These are phyloP conservation scores for Lagopus leucura DNA, from an alignment of 2,113 vertebrate species.

Conservation along the genomic window DNA sequence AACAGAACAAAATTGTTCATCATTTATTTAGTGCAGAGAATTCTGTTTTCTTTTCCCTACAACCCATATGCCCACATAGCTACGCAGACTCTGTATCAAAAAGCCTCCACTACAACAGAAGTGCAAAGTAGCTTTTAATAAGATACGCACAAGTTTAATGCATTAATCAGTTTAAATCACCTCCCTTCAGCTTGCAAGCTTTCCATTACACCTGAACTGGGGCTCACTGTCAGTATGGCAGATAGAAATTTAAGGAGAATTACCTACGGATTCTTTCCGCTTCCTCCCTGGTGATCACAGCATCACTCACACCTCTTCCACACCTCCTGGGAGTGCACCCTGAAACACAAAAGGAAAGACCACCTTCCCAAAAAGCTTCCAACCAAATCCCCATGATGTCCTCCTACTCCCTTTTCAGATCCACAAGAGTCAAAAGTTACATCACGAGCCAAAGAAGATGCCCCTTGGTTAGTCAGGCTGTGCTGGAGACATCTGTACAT, in stretches of 20 bases:
- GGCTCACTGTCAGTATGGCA: not conserved
- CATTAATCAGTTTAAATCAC: not conserved
- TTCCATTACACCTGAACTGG: not conserved
- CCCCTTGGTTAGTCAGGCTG: not conserved
- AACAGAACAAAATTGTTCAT: not conserved
- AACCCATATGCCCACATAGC: not conserved
- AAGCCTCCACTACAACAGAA: not conserved
- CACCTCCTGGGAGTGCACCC: constrained; percentile 94
- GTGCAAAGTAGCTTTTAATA: not conserved
- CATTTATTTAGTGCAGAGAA: not conserved
- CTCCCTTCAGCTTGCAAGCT: not conserved
- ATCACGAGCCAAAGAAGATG: too few species aligned
- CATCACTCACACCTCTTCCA: constrained; percentile 87
- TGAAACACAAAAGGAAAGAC: constrained; percentile 44
- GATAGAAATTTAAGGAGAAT: not conserved
- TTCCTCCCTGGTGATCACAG: constrained; percentile 86
- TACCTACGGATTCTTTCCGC: constrained; percentile 82
- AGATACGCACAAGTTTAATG: not conserved
- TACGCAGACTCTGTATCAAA: not conserved
- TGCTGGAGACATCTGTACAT: not conserved
- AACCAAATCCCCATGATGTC: not conserved
- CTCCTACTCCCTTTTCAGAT: not conserved
- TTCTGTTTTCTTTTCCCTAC: not conserved
- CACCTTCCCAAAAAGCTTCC: not conserved
- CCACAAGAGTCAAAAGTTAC: not conserved